Conservation (phyloP, 2,888 invertebrate species). For the Nemoura dubitans region DNA sequence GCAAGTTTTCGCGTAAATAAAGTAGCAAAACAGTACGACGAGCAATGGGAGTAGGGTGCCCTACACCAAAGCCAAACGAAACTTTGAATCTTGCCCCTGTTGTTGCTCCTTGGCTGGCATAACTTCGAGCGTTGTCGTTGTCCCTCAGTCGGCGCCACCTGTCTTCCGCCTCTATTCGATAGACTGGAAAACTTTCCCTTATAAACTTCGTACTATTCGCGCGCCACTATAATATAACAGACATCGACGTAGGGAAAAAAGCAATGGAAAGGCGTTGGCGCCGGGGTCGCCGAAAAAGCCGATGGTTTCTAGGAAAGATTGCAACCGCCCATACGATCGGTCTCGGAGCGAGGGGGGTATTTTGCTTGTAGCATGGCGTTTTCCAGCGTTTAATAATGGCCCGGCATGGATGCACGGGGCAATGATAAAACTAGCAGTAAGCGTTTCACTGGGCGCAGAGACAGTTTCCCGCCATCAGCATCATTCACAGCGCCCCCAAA, state of each 20-base stretch:
- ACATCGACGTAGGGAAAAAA: neutral
- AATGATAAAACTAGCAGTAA: neutral
- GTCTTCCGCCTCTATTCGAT: conserved; percentile 32
- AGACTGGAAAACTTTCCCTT: conserved; percentile 35
- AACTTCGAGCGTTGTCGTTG: conserved; percentile 5
- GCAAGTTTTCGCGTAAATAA: conserved; percentile 40
- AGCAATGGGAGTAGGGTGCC: neutral
- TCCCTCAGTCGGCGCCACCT: conserved; percentile 41
- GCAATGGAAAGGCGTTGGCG: neutral
- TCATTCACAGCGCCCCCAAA: neutral
- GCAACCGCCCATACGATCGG: neutral
- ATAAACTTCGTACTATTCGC: conserved; percentile 29
- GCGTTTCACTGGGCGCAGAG: neutral
- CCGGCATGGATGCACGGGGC: neutral
- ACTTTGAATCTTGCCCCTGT: conserved; percentile 23
- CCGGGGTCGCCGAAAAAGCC: neutral
- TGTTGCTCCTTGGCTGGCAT: conserved; percentile 33
- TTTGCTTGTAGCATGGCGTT: neutral
- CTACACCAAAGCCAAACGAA: neutral
- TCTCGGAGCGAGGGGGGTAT: neutral
- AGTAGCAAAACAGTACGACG: conserved; percentile 19
- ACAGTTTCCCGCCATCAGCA: neutral
- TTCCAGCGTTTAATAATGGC: neutral
- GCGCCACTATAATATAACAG: neutral
- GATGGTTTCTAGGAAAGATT: neutral